phyloP scores from a whole-genome alignment of 2,797 vertebrate genomes.

The Sebastes umbrosus region DNA sequence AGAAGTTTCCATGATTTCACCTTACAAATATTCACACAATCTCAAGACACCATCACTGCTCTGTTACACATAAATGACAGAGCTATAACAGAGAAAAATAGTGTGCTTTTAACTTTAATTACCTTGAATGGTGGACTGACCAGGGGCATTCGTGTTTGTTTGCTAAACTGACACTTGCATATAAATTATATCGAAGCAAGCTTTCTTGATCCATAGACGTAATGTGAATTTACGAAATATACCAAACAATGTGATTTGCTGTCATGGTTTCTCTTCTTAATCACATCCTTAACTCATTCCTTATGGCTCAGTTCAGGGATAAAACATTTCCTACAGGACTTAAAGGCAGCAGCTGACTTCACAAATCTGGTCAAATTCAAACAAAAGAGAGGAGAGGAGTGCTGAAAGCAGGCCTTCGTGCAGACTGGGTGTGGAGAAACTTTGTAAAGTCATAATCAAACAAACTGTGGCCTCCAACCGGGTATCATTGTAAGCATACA shows the following conservation, averaged over 20 bases:
- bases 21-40: not conserved
- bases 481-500: not conserved
- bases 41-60: not conserved
- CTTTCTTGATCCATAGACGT: not conserved
- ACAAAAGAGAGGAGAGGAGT: conserved; percentile 21
- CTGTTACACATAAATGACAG: not conserved
- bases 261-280: not conserved
- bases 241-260: not conserved
- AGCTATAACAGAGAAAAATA: not conserved
- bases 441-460: not conserved
- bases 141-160: not conserved
- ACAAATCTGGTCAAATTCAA: conserved; percentile 47
- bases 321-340: conserved; percentile 11
- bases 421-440: conserved; percentile 15
- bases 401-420: not conserved
- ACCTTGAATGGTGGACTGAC: not conserved
- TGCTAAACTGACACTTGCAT: not conserved
- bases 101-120: not conserved
- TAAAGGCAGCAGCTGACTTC: conserved; percentile 59
- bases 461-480: not conserved
- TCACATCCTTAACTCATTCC: not conserved
- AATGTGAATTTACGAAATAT: not conserved
- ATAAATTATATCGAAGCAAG: not conserved
- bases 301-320: not conserved
- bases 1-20: not conserved